phyloP scores from a whole-genome alignment of 2,113 vertebrate species.

The Petromus typicus region DNA sequence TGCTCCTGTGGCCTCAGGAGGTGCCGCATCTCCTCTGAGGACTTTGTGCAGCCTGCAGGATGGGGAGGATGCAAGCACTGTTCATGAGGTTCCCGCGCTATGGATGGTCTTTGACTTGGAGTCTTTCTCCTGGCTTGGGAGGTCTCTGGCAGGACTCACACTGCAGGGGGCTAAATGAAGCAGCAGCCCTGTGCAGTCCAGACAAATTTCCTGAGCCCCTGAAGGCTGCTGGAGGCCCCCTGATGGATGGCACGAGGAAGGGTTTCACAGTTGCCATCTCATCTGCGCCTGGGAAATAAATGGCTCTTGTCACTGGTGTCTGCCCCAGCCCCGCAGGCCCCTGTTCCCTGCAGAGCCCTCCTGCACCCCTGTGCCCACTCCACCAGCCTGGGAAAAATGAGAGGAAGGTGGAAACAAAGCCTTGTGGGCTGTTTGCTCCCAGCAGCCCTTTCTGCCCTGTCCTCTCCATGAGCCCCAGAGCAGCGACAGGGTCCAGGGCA shows the following conservation, averaged over 20 bases:
- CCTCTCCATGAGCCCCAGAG: neutral
- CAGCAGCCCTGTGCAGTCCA: constrained; percentile 43
- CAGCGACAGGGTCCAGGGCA: neutral
- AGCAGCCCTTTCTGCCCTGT: neutral
- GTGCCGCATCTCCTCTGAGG: neutral
- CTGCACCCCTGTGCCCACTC: constrained; percentile 19
- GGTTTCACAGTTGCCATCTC: constrained; percentile 79
- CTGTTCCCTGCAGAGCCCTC: constrained; percentile 64
- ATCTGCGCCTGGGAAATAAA: constrained; percentile 79
- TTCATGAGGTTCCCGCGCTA: neutral
- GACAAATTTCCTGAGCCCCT: constrained; percentile 64
- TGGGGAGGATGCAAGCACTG: neutral
- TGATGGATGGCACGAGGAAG: constrained; percentile 75
- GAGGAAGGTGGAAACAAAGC: neutral
- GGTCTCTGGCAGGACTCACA: neutral
- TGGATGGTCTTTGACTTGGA: neutral
- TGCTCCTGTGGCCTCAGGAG: neutral
- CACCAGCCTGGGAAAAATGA: constrained; percentile 19
- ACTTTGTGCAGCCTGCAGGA: neutral
- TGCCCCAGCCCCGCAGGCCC: constrained; percentile 68
- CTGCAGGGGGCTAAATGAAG: constrained; percentile 47
- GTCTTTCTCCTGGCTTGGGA: neutral
- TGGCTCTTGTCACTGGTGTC: constrained; percentile 79
- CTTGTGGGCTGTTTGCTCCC: neutral
- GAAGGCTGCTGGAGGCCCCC: constrained; percentile 41